Percentiles rank a stretch among this genome's conserved stretches.
Conservation (phyloP, 2,113 vertebrate genomes). For the Anhinga anhinga region DNA sequence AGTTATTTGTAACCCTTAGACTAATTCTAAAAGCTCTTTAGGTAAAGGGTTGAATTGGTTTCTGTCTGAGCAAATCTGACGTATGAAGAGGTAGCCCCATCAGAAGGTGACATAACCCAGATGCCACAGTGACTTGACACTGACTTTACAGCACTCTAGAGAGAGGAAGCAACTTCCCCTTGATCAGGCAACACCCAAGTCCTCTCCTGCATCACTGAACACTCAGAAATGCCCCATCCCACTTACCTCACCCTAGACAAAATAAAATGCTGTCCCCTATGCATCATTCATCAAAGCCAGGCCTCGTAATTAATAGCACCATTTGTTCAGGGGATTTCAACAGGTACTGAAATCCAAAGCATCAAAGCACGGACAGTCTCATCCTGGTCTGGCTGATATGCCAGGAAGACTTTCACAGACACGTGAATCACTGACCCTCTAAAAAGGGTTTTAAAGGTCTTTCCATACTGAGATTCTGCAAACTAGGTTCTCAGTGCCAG, state of each 20-base stretch:
- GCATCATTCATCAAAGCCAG: slow-evolving; percentile 51
- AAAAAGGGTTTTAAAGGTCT: background rate
- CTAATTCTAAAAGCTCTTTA: background rate
- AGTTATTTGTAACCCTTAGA: background rate
- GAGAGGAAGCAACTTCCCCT: slow-evolving; percentile 58
- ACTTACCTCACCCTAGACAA: background rate
- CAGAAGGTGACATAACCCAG: slow-evolving; percentile 59
- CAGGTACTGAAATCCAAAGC: slow-evolving; percentile 35
- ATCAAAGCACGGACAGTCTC: slow-evolving; percentile 27
- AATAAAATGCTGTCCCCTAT: slow-evolving; percentile 43
- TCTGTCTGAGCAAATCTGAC: background rate
- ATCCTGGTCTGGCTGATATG: background rate
- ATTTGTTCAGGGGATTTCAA: slow-evolving; percentile 39
- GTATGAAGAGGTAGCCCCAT: background rate
- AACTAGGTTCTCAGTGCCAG: background rate
- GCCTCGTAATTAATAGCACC: slow-evolving; percentile 14
- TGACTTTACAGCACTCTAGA: slow-evolving; percentile 44
- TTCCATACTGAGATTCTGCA: background rate
- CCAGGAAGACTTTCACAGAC: background rate
- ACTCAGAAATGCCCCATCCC: background rate
- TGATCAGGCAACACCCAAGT: slow-evolving; percentile 60
- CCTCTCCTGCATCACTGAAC: slow-evolving; percentile 41
- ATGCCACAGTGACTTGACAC: slow-evolving; percentile 44
- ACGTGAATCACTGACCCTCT: background rate
- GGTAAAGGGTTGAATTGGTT: background rate